Conservation (phyloP, 2,797 vertebrate species). For the Pantherophis alleghaniensis region DNA sequence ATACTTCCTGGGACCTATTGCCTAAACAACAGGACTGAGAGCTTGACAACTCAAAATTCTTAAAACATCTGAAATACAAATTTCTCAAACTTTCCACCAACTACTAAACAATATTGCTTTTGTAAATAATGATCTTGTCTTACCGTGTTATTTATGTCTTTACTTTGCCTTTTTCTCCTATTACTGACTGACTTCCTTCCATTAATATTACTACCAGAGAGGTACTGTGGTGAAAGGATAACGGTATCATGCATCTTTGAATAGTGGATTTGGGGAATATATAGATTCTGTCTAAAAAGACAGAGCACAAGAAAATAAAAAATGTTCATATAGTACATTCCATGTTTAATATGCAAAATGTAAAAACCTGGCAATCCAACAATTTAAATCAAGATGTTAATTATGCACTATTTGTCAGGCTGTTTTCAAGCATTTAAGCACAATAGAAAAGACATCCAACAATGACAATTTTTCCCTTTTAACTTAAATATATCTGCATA, state of each 20-base stretch:
- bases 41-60: background rate
- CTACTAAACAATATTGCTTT: background rate
- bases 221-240: conserved; percentile 22
- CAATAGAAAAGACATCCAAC: background rate
- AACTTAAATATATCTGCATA: background rate
- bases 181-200: conserved; percentile 49
- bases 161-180: conserved; percentile 15
- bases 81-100: background rate
- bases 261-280: conserved; percentile 35
- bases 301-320: background rate
- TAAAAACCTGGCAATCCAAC: background rate
- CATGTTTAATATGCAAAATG: background rate
- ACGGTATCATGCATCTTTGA: conserved; percentile 29
- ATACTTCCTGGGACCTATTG: background rate
- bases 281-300: conserved; percentile 55
- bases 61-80: background rate
- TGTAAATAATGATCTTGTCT: conserved; percentile 10
- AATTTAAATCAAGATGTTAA: background rate
- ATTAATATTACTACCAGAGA: conserved; percentile 36
- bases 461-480: background rate
- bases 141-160: conserved; percentile 58
- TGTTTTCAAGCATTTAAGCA: background rate
- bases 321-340: background rate
- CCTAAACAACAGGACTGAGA: background rate
- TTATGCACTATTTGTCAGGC: background rate